A percentile compares a stretch with the other conserved stretches of the same genome.
phyloP scores from a whole-genome alignment of 2,797 vertebrate genomes.

The Notoglanidium macrostoma region DNA sequence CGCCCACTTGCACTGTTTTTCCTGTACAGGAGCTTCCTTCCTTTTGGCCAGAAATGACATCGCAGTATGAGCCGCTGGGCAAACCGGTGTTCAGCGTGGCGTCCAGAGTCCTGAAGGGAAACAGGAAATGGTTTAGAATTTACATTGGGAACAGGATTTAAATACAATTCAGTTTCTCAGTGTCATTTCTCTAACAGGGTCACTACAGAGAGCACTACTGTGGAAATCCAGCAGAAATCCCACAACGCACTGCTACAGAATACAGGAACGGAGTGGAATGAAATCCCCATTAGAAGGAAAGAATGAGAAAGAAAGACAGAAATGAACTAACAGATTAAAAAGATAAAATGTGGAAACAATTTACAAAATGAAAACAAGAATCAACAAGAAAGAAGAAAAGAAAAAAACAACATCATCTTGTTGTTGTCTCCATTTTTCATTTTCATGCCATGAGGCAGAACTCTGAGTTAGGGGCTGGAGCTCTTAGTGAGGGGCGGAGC shows the following conservation, averaged over 20 bases:
- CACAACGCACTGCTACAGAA: not conserved
- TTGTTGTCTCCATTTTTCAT: not conserved
- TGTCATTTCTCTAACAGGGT: not conserved
- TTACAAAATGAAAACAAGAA: not conserved
- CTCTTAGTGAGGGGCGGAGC: too few species aligned
- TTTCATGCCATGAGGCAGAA: not conserved
- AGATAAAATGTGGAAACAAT: not conserved
- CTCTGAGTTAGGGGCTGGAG: not conserved
- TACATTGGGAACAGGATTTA: not conserved
- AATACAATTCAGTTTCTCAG: not conserved
- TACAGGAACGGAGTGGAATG: not conserved
- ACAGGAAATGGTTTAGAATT: not conserved
- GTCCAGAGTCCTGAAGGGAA: constrained; percentile 75
- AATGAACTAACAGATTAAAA: not conserved
- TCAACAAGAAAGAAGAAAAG: not conserved
- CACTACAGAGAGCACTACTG: not conserved
- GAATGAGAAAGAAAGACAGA: not conserved
- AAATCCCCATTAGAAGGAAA: not conserved
- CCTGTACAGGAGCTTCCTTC: constrained; percentile 78
- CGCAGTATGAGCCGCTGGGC: constrained; percentile 87
- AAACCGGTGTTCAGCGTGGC: constrained; percentile 82
- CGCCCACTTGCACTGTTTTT: constrained; percentile 75
- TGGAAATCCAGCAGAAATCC: not conserved
- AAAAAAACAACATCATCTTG: not conserved
- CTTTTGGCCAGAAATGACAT: constrained; percentile 91